Percentiles rank a stretch among this genome's conserved stretches.
phyloP scores from a whole-genome alignment of 2,888 invertebrate species.

The Anorthoa munda region DNA sequence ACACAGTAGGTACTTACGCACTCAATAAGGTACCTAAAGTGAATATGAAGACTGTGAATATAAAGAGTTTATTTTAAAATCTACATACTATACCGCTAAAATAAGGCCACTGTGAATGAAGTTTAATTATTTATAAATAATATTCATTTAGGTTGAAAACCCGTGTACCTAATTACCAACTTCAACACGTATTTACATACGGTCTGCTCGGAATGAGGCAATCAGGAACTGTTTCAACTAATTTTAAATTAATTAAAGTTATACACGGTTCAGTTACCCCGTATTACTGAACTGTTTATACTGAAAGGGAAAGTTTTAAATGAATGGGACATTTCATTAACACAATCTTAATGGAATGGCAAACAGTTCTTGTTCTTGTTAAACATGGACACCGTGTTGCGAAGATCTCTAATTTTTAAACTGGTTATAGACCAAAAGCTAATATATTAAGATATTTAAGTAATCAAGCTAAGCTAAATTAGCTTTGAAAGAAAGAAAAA shows the following conservation, averaged over 20 bases:
- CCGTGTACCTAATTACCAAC: background rate
- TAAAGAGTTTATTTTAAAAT: background rate
- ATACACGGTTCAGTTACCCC: background rate
- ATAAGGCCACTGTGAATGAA: background rate
- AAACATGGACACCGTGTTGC: background rate
- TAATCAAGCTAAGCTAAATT: too few species aligned
- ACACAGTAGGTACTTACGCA: background rate
- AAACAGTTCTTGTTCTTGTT: background rate
- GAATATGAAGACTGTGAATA: too few species aligned
- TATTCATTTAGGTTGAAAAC: background rate
- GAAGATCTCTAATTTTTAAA: too few species aligned
- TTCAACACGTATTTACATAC: slow-evolving; percentile 19
- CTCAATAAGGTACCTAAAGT: background rate
- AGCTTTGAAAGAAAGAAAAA: too few species aligned
- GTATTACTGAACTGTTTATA: background rate
- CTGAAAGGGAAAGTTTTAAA: slow-evolving; percentile 20
- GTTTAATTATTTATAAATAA: background rate
- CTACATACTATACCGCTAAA: background rate
- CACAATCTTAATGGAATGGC: slow-evolving; percentile 4
- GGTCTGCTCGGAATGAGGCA: slow-evolving; percentile 14
- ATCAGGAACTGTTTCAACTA: slow-evolving; percentile 13
- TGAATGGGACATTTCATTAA: slow-evolving; percentile 23
- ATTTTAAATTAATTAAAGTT: slow-evolving; percentile 24
- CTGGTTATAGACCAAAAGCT: too few species aligned
- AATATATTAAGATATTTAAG: too few species aligned